phyloP scores from a whole-genome alignment of 2,113 vertebrate genomes.

The Pachyramphus minor region DNA sequence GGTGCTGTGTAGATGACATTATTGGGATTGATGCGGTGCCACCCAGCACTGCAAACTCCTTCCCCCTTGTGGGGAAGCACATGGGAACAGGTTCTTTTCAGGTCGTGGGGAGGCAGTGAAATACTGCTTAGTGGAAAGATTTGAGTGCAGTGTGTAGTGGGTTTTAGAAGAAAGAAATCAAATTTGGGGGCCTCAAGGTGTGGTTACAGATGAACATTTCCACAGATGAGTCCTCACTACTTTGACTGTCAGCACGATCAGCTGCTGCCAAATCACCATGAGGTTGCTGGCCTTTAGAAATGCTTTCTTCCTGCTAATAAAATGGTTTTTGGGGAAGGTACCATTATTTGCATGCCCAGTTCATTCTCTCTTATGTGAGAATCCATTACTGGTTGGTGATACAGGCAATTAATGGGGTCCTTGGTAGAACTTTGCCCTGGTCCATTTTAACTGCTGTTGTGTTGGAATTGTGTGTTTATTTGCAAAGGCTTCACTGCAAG shows the following conservation, averaged over 20 bases:
- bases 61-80: not conserved
- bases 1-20: not conserved
- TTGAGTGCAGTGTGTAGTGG: not conserved
- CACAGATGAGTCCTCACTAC: not conserved
- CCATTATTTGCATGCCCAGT: not conserved
- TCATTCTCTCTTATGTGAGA: not conserved
- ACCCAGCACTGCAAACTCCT: not conserved
- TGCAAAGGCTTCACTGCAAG: not conserved
- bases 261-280: not conserved
- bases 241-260: not conserved
- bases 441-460: not conserved
- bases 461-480: not conserved
- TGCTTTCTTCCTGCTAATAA: rapidly evolving
- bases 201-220: not conserved
- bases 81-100: not conserved
- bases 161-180: not conserved
- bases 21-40: not conserved
- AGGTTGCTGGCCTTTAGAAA: not conserved
- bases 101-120: not conserved
- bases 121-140: not conserved
- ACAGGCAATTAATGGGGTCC: not conserved
- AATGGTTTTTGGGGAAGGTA: not conserved
- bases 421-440: not conserved
- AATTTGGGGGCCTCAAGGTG: not conserved
- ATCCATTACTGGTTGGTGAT: not conserved